phyloP scores from a whole-genome alignment of 1,140 invertebrate genomes.

The Drosophila nikananu region DNA sequence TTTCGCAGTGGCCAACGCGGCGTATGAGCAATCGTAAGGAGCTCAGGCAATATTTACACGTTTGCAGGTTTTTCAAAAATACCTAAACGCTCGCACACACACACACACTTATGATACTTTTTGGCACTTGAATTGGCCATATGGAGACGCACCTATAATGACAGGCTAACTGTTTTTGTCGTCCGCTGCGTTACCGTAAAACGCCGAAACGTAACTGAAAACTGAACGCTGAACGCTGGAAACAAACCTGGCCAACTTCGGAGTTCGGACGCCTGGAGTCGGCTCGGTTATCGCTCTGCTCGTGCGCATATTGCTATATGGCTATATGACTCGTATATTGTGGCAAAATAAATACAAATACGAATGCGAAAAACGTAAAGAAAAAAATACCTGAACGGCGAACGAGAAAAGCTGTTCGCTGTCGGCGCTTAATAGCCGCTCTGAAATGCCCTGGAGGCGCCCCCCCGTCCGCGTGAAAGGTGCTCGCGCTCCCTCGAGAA shows the following conservation, averaged over 20 bases:
- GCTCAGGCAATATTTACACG: slow-evolving; percentile 69
- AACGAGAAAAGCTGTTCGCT: slow-evolving; percentile 49
- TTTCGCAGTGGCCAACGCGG: slow-evolving; percentile 45
- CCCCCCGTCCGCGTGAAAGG: slow-evolving; percentile 68
- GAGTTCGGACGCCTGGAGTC: slow-evolving; percentile 59
- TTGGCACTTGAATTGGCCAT: slow-evolving; percentile 34
- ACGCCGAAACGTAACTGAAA: slow-evolving; percentile 84
- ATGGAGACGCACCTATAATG: slow-evolving; percentile 42
- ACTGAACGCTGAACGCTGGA: slow-evolving; percentile 50
- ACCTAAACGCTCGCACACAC: slow-evolving; percentile 19
- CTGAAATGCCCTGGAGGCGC: slow-evolving; percentile 64
- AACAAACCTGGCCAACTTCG: slow-evolving; percentile 73
- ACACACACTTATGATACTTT: slow-evolving; percentile 16
- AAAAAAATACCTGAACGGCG: slow-evolving; percentile 35
- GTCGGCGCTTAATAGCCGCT: slow-evolving; percentile 71
- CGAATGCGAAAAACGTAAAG: slow-evolving; percentile 12
- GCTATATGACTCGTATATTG: slow-evolving; percentile 36
- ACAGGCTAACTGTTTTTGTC: slow-evolving; percentile 56
- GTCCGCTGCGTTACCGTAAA: slow-evolving; percentile 80
- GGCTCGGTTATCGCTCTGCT: slow-evolving; percentile 74
- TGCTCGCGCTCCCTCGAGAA: slow-evolving; percentile 18
- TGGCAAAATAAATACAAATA: slow-evolving; percentile 54
- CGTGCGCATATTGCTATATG: slow-evolving; percentile 64
- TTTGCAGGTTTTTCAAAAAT: slow-evolving; percentile 53
- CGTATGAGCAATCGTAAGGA: slow-evolving; percentile 72